phyloP scores from a whole-genome alignment of 2,113 vertebrate genomes.

The Promerops cafer region DNA sequence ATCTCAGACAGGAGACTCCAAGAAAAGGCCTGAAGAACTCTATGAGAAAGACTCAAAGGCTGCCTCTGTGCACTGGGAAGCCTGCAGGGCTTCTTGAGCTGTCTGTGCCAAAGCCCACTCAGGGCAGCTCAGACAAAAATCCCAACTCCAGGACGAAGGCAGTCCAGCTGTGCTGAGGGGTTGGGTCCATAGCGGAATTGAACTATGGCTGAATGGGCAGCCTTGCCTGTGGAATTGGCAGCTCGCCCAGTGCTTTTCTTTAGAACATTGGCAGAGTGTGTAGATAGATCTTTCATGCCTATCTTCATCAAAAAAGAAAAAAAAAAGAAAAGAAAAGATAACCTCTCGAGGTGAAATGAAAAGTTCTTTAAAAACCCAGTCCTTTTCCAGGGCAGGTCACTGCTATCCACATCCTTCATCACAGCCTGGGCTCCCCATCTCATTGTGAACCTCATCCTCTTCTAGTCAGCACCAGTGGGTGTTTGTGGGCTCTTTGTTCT shows the following conservation, averaged over 20 bases:
- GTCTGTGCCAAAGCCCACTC: not conserved
- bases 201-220: not conserved
- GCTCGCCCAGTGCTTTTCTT: not conserved
- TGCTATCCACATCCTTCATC: not conserved
- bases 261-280: not conserved
- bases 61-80: not conserved
- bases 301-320: not conserved
- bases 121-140: not conserved
- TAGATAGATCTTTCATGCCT: not conserved
- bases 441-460: not conserved
- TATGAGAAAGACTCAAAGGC: rapidly evolving
- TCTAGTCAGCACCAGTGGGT: not conserved
- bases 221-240: not conserved
- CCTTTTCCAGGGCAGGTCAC: not conserved
- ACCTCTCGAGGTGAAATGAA: not conserved
- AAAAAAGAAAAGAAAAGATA: not conserved
- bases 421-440: rapidly evolving
- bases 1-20: not conserved
- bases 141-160: not conserved
- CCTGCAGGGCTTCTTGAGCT: not conserved
- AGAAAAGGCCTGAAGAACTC: not conserved
- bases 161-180: not conserved
- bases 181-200: rapidly evolving
- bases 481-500: not conserved
- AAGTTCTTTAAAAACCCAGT: not conserved